A percentile compares a stretch with the other conserved stretches of the same genome.
Evolutionary conservation across 2,113 vertebrate genomes (phyloP).

Genomic region (Pampusana beccarii): DNA sequence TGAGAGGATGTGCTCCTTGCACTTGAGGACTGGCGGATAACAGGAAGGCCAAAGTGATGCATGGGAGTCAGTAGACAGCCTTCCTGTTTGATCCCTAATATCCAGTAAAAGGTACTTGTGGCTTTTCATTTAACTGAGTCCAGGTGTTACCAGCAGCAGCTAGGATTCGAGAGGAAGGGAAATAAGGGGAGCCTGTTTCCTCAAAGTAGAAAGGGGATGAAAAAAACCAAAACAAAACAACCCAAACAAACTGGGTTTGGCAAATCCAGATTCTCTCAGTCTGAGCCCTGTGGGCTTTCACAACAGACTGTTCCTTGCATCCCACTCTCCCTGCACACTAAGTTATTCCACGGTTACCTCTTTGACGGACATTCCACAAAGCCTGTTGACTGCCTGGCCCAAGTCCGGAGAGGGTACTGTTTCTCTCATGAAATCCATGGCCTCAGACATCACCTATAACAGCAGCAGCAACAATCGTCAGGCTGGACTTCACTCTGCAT

Average conservation of each 20-base stretch:
- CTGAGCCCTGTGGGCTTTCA: background rate
- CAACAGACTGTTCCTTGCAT: background rate
- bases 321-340: accelerated
- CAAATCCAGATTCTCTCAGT: background rate
- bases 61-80: background rate
- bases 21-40: background rate
- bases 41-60: background rate
- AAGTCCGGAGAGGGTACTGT: background rate
- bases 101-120: background rate
- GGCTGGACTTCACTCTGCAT: background rate
- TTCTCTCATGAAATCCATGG: conserved; percentile 49
- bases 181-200: background rate
- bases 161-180: conserved; percentile 4
- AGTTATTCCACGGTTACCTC: conserved; percentile 25
- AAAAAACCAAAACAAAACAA: background rate
- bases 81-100: background rate
- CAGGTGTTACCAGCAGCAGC: background rate
- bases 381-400: conserved; percentile 24
- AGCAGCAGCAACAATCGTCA: background rate
- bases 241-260: background rate
- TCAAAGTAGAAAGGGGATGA: background rate
- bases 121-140: background rate
- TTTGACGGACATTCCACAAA: background rate
- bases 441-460: conserved; percentile 53
- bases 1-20: background rate